Base-by-base conservation (phyloP, 2,888 invertebrate genomes). In the Sphaerophoria taeniata region DNA sequence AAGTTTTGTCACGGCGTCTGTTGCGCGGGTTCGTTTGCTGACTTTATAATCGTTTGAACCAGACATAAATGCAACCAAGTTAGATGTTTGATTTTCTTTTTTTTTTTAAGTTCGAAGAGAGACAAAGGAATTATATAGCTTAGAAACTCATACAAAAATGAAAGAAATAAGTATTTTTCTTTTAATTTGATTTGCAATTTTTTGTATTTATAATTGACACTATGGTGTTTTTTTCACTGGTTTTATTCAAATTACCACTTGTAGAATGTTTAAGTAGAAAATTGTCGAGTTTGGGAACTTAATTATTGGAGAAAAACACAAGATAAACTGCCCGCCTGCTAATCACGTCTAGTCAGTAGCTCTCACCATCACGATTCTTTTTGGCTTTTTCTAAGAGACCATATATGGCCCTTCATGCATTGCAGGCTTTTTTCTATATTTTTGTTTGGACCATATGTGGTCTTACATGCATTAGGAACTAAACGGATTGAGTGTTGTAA, bases 81-180 rank as follows among this genome's bases (percentile, higher is more conserved):
- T 34, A n/a, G 12, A 3, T 45, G 7, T 11, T 6, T 45, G 45
- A 45, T 45, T 45, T 45, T 14, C 6, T 0, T 56, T 34, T 33
- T 2, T n/a, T 6, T n/a, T 2, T 7, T 0, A 14, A 9, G 56
- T 56, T 56, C 34, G 9, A 14, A 36, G 34, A 34, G 56, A 34
- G 3, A 51, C 51, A 56, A 58, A 58, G 56, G 56, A 34, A 16
- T 58, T 58, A n/a, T 16, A 16, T 58, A 1, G 36, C 6, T 16
- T 36, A n/a, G n/a, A 14, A 36, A 58, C 56, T 58, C 36, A 58
- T 36, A 14, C 34, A n/a, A n/a, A n/a, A 58, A 58, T 14, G 0
- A 36, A 56, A 34, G 34, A 34, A n/a, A 55, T 14, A 2, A 14
- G 24, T 16, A 4, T 16, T 24, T 11, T n/a, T 34, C 14, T 34